Percentiles rank a stretch among this genome's conserved stretches.
Conservation (phyloP, 2,113 vertebrate genomes). For the Egretta garzetta region DNA sequence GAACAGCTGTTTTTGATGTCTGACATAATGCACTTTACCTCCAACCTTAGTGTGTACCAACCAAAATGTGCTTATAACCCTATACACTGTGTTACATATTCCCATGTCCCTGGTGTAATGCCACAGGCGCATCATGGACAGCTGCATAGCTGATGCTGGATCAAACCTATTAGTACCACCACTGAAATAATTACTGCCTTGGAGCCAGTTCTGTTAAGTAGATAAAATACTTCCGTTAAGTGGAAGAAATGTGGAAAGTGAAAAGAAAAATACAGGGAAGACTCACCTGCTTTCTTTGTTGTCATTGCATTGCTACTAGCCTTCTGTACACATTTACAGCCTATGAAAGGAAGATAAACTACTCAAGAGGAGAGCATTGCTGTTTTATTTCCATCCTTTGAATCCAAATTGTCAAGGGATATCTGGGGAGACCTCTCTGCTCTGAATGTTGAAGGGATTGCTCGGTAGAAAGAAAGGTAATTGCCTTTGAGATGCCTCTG, state of each 20-base stretch:
- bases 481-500: not conserved
- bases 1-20: not conserved
- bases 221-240: not conserved
- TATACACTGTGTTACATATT: not conserved
- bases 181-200: not conserved
- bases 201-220: not conserved
- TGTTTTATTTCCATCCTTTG: not conserved
- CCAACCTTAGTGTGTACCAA: not conserved
- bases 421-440: not conserved
- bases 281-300: not conserved
- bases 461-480: not conserved
- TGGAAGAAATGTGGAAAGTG: fast-evolving
- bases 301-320: not conserved
- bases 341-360: not conserved
- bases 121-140: fast-evolving
- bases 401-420: not conserved
- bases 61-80: not conserved
- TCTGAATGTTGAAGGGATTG: not conserved
- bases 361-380: not conserved
- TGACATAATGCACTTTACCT: not conserved
- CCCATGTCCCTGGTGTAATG: not conserved
- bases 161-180: not conserved
- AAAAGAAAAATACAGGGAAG: not conserved
- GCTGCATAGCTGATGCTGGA: not conserved
- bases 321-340: not conserved